These are phyloP conservation scores for Agonopterix heracliana DNA, from an alignment of 2,888 invertebrate species.

Conservation along the genomic window DNA sequence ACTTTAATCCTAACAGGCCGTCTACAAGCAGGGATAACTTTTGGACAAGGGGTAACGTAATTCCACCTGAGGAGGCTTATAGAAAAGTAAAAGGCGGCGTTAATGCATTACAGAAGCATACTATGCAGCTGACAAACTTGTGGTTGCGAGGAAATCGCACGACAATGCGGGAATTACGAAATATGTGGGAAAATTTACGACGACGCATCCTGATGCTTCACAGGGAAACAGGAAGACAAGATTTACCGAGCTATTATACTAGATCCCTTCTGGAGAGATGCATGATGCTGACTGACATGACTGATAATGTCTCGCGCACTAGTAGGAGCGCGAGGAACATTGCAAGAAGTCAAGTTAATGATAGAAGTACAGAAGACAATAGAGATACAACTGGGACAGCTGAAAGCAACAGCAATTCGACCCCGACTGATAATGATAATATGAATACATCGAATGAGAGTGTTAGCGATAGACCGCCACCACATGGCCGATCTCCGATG, in stretches of 20 bases:
- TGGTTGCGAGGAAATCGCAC: conserved; percentile 60
- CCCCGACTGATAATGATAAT: conserved; percentile 22
- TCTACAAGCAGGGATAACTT: conserved; percentile 55
- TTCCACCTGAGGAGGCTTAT: conserved; percentile 57
- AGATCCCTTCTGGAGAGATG: conserved; percentile 61
- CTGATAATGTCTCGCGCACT: conserved; percentile 38
- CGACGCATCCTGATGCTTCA: conserved; percentile 74
- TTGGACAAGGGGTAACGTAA: conserved; percentile 36
- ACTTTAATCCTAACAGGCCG: conserved; percentile 34
- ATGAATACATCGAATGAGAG: conserved; percentile 23
- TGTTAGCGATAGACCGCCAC: conserved; percentile 18
- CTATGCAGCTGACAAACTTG: conserved; percentile 48
- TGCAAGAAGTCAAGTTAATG: conserved; percentile 30
- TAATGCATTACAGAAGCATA: conserved; percentile 54
- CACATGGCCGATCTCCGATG: conserved; percentile 26
- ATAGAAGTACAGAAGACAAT: conserved; percentile 25
- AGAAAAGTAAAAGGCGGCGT: conserved; percentile 57
- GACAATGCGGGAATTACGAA: conserved; percentile 75
- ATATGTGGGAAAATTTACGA: conserved; percentile 79
- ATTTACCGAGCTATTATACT: conserved; percentile 48
- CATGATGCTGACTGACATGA: conserved; percentile 59
- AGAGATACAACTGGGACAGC: conserved; percentile 20
- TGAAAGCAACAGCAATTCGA: conserved; percentile 17
- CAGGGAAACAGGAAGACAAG: conserved; percentile 59
- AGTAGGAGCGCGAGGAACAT: conserved; percentile 29